Base-by-base conservation (phyloP, 2,113 vertebrate genomes). In the Sylvietta virens region DNA sequence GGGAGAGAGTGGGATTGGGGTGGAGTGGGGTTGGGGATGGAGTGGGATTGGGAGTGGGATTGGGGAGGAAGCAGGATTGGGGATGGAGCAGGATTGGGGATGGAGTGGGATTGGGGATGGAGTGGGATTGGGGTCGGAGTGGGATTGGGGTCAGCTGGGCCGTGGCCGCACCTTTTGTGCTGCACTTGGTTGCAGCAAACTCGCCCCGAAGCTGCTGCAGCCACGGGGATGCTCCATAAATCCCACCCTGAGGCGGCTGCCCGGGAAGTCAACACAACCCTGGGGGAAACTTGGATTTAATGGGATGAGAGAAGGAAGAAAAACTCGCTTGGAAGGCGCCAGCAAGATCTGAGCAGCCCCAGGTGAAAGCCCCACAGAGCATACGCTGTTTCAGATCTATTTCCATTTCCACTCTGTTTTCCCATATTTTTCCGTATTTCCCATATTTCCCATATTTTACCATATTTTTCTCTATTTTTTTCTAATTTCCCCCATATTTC, bases 211-310 rank as follows among this genome's bases (percentile, higher is more conserved):
- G 67, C 17, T 35, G 45, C 65, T 48, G 65, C 65, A 82, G 47
- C 66, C 47, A 33, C 0, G 0, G 51, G 1, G 1, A 20, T 3
- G 27, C 67, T 47, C 51, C 78, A 13, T 4, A 3, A 84, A 47
- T 51, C 40, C 81, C 37, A 13, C 4, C 54, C 15, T 9, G 40
- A 56, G 40, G 37, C 10, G 53, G 17, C 71, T 67, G 67, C 17
- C 31, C 17, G 26, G 66, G 71, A 39, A 74, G 61, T 14, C 12
- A 20, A 20, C 2, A 22, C 74, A 67, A 48, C 40, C 44, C 18
- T 7, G 10, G 1, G 28, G 20, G 39, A 19, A 71, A 66, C 10
- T 15, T 17, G 26, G 16, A 26, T 65, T 70, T 69, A 44, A 33
- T 0, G 1, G 78, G 42, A 16, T 8, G 30, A 40, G 30, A 70